Percentiles rank a stretch among this genome's conserved stretches.
Conservation (phyloP, 2,797 vertebrate species). For the Karalla daura region DNA sequence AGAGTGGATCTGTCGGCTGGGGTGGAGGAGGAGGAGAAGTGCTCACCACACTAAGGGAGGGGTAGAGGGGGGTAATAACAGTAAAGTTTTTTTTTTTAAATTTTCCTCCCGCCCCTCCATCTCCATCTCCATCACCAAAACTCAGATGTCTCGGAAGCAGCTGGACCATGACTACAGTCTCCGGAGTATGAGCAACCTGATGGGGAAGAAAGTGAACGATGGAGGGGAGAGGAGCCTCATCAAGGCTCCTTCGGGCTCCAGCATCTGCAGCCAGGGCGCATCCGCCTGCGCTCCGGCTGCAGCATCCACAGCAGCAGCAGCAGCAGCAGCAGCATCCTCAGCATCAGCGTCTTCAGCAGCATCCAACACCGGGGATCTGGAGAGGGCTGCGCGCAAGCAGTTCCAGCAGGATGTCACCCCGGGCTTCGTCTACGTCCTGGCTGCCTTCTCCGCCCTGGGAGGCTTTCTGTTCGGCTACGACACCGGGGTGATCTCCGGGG, state of each 20-base stretch:
- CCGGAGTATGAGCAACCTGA: conserved; percentile 93
- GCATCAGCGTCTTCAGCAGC: conserved; percentile 43
- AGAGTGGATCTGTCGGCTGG: background rate
- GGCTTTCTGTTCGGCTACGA: conserved; percentile 98
- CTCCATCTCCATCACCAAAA: too few species aligned
- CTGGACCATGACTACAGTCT: conserved; percentile 95
- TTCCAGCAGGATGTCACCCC: conserved; percentile 95
- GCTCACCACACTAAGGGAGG: conserved; percentile 8
- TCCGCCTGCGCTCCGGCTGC: conserved; percentile 37
- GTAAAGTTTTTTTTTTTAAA: conserved; percentile 30
- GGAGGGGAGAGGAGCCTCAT: conserved; percentile 87
- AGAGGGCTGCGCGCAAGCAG: conserved; percentile 94
- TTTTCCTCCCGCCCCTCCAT: too few species aligned
- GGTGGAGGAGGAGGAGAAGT: conserved; percentile 5
- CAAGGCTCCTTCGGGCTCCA: conserved; percentile 86
- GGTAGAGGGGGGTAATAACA: conserved; percentile 22
- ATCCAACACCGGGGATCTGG: conserved; percentile 86
- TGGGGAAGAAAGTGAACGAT: conserved; percentile 89
- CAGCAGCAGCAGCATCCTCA: conserved; percentile 37
- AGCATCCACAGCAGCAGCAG: conserved; percentile 29
- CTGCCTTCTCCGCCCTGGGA: conserved; percentile 93
- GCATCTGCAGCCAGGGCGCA: conserved; percentile 85
- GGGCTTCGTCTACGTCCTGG: conserved; percentile 91
- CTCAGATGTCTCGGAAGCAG: conserved; percentile 96
- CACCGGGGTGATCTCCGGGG: conserved; percentile 96